These are phyloP conservation scores for Pectinophora gossypiella DNA, from an alignment of 1,140 invertebrate genomes.

Conservation along the genomic window DNA sequence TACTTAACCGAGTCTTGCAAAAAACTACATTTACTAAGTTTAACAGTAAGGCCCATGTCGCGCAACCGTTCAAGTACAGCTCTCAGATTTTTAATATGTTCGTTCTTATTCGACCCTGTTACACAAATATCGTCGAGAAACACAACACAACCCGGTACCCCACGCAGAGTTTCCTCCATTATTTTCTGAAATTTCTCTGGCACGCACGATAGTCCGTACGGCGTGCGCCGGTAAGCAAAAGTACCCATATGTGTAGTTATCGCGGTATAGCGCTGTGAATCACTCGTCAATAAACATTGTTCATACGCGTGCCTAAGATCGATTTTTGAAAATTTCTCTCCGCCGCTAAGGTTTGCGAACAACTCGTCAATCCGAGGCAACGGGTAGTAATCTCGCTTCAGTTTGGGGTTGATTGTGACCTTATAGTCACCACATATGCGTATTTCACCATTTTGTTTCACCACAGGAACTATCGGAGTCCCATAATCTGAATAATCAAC, in stretches of 20 bases:
- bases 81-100: neutral
- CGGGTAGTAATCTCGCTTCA: constrained; percentile 31
- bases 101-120: neutral
- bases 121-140: constrained; percentile 4
- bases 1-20: neutral
- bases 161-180: constrained; percentile 10
- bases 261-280: constrained; percentile 27
- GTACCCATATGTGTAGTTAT: constrained; percentile 25
- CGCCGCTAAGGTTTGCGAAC: constrained; percentile 29
- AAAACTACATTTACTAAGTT: neutral
- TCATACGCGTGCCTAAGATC: constrained; percentile 30
- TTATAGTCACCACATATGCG: constrained; percentile 31
- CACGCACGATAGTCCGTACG: constrained; percentile 15
- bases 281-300: constrained; percentile 23
- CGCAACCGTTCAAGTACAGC: neutral
- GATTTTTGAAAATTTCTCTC: constrained; percentile 33
- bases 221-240: constrained; percentile 19
- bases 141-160: neutral
- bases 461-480: constrained; percentile 27
- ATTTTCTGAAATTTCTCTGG: constrained; percentile 21
- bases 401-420: constrained; percentile 28
- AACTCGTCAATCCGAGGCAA: constrained; percentile 38
- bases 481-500: constrained; percentile 30
- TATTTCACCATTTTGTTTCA: constrained; percentile 26
- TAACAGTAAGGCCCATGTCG: neutral